Evolutionary conservation across 1,140 invertebrate genomes (phyloP).

Genomic region (Cydia pomonella): DNA sequence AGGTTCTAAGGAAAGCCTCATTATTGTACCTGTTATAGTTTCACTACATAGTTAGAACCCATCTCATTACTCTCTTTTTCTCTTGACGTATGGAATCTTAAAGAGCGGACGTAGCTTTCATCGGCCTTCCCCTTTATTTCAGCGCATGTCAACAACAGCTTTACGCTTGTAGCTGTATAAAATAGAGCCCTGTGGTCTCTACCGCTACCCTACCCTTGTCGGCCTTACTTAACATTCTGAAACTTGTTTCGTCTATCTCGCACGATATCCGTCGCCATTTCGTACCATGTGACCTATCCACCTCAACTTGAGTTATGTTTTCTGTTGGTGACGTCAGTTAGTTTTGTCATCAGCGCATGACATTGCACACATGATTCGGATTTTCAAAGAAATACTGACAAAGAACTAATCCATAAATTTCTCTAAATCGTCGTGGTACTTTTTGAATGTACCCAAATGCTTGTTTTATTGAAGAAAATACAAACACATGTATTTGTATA

Average conservation of each 20-base stretch:
- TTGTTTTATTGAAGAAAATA: too few relatives aligned
- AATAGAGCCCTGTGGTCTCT: background rate
- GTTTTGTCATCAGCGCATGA: constrained; percentile 12
- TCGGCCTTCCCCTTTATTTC: too few relatives aligned
- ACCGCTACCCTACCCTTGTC: background rate
- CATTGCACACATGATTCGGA: constrained; percentile 11
- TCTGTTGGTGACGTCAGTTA: constrained; percentile 2
- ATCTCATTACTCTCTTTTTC: too few relatives aligned
- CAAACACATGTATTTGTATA: too few relatives aligned
- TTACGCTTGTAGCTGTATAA: background rate
- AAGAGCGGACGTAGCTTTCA: too few relatives aligned
- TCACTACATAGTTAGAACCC: too few relatives aligned
- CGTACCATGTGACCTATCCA: constrained; percentile 7
- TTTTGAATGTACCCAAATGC: too few relatives aligned
- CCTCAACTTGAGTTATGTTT: constrained; percentile 10
- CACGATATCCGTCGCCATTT: constrained; percentile 5
- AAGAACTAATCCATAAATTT: background rate
- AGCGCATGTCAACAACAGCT: too few relatives aligned
- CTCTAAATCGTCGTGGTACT: too few relatives aligned
- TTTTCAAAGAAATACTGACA: background rate
- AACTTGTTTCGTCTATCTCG: background rate
- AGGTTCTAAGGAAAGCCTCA: too few relatives aligned
- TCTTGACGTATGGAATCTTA: too few relatives aligned
- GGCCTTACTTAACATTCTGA: background rate
- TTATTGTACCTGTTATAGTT: too few relatives aligned